Evolutionary conservation across 35 echinoderm and acorn worm species (phyloP).

Genomic region (Ophiothrix spiculata): DNA sequence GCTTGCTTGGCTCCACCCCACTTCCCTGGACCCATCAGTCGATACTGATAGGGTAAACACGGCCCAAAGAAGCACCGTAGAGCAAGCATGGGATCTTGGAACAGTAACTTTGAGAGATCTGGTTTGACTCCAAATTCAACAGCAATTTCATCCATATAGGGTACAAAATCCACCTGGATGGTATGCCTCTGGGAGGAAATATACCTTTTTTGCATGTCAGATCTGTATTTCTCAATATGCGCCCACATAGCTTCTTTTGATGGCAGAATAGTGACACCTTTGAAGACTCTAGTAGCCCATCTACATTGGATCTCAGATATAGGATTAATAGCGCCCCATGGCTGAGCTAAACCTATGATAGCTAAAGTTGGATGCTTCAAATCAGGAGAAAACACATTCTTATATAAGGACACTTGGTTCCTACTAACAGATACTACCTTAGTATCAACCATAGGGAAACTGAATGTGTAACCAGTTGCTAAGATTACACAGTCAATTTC

Average conservation of each 20-base stretch:
- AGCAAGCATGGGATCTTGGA: slow-evolving; percentile 55
- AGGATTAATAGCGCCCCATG: slow-evolving; percentile 69
- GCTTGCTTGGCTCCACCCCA: slow-evolving; percentile 74
- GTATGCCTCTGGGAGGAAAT: slow-evolving; percentile 78
- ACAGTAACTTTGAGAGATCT: slow-evolving; percentile 57
- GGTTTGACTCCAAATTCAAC: slow-evolving; percentile 72
- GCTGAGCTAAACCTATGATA: slow-evolving; percentile 72
- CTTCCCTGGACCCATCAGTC: slow-evolving; percentile 77
- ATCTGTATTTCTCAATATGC: slow-evolving; percentile 45
- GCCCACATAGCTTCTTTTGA: slow-evolving; percentile 40
- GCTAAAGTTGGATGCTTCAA: slow-evolving; percentile 55
- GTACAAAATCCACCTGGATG: slow-evolving; percentile 78
- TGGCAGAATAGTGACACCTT: slow-evolving; percentile 46
- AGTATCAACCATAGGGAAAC: slow-evolving; percentile 69
- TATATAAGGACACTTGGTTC: slow-evolving; percentile 80
- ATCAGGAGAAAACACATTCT: slow-evolving; percentile 65
- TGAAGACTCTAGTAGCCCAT: slow-evolving; percentile 79
- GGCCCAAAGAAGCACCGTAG: slow-evolving; percentile 64
- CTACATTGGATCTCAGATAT: slow-evolving; percentile 83
- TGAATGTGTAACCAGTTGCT: slow-evolving; percentile 79
- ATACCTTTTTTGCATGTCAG: slow-evolving; percentile 55
- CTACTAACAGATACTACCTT: slow-evolving; percentile 42
- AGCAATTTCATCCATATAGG: slow-evolving; percentile 77
- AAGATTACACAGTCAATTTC: slow-evolving; percentile 84
- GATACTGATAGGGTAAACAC: slow-evolving; percentile 79